phyloP scores from a whole-genome alignment of 2,888 invertebrate species.

The Megastigmus dorsalis region DNA sequence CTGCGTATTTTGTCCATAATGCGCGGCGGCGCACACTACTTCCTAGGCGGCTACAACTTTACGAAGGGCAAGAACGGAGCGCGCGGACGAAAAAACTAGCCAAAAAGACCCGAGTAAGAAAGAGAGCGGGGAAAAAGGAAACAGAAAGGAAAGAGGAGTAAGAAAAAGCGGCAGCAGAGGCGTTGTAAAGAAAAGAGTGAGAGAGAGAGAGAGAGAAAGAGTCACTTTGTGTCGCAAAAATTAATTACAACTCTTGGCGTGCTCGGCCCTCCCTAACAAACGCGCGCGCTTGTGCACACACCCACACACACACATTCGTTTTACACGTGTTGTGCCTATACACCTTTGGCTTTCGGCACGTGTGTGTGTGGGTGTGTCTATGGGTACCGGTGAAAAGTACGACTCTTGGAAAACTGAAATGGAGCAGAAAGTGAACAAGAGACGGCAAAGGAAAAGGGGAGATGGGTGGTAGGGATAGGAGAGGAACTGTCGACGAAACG shows the following conservation, averaged over 20 bases:
- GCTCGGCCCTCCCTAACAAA: too few species aligned
- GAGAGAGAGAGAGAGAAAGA: not conserved
- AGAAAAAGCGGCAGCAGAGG: too few species aligned
- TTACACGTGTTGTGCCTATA: too few species aligned
- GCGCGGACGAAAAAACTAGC: not conserved
- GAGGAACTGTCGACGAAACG: slow-evolving; percentile 44
- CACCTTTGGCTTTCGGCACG: too few species aligned
- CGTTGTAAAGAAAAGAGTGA: not conserved
- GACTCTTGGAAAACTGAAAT: not conserved
- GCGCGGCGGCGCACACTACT: too few species aligned
- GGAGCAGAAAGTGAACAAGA: not conserved
- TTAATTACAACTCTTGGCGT: slow-evolving; percentile 5
- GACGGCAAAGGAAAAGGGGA: not conserved
- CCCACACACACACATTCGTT: too few species aligned
- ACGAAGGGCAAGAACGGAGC: not conserved
- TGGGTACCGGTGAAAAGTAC: too few species aligned
- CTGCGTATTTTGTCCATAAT: slow-evolving; percentile 8
- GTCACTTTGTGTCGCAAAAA: not conserved
- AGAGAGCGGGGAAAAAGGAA: not conserved
- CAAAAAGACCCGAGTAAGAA: not conserved
- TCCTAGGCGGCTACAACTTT: not conserved
- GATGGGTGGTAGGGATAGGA: not conserved
- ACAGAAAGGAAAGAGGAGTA: not conserved
- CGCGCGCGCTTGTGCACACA: too few species aligned
- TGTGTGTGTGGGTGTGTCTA: too few species aligned